Percentiles rank a stretch among this genome's conserved stretches.
Evolutionary conservation across 1,140 invertebrate species (phyloP).

Genomic region (Mylabris phalerata): DNA sequence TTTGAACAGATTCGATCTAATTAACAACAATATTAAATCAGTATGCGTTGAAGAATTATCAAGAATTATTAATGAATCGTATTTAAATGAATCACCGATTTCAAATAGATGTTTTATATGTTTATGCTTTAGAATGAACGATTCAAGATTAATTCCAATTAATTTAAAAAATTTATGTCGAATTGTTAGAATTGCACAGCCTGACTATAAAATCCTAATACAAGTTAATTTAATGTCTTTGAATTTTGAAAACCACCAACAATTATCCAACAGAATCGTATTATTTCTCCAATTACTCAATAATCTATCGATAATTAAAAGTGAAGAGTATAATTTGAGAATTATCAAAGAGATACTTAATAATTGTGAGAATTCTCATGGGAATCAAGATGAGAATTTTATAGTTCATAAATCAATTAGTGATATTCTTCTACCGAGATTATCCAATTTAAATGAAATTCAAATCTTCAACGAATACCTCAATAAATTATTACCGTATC

Average conservation of each 20-base stretch:
- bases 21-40: too few species aligned
- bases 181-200: conserved; percentile 89
- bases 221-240: conserved; percentile 83
- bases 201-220: conserved; percentile 80
- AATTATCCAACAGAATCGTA: conserved; percentile 76
- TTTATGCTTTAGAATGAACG: conserved; percentile 53
- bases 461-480: conserved; percentile 65
- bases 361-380: neutral
- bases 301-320: conserved; percentile 59
- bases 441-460: conserved; percentile 69
- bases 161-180: conserved; percentile 85
- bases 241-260: conserved; percentile 71
- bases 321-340: conserved; percentile 49
- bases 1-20: conserved; percentile 55
- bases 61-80: too few species aligned
- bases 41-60: too few species aligned
- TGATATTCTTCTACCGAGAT: conserved; percentile 86
- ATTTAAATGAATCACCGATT: too few species aligned
- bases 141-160: conserved; percentile 74
- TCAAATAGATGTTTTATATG: conserved; percentile 48
- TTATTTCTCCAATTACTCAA: conserved; percentile 3
- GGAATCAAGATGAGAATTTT: conserved; percentile 41
- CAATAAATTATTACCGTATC: too few species aligned
- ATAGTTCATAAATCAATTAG: conserved; percentile 51
- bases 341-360: conserved; percentile 12